Evolutionary conservation across 1,140 invertebrate genomes (phyloP).

Genomic region (Octopus bimaculoides): DNA sequence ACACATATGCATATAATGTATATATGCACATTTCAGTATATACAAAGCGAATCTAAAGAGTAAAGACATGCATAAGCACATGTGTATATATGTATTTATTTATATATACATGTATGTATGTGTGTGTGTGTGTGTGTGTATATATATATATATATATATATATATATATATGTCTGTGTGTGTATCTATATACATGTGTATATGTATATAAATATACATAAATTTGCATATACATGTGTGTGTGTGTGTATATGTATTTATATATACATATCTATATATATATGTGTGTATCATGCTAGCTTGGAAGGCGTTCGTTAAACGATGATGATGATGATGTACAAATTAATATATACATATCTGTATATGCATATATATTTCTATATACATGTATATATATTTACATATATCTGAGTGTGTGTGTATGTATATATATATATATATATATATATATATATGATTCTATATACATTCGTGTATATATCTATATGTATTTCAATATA

Average conservation of each 20-base stretch:
- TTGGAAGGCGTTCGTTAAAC: neutral
- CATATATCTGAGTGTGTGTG: neutral
- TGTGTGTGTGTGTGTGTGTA: neutral
- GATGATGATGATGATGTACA: neutral
- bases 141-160: neutral
- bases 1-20: too few species aligned
- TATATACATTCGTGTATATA: neutral
- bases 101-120: neutral
- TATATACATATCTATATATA: neutral
- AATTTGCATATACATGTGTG: neutral
- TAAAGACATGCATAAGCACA: neutral
- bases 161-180: neutral
- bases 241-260: neutral
- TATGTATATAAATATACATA: neutral
- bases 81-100: neutral
- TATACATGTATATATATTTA: neutral
- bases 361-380: neutral
- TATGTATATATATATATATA: neutral
- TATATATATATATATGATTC: neutral
- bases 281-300: neutral
- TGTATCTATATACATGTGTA: neutral
- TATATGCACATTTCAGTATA: too few species aligned
- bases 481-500: neutral
- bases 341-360: neutral
- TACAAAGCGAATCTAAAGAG: too few species aligned